Evolutionary conservation across 2,113 vertebrate species (phyloP), one percentile per base, ranked within the genome.

Genomic region (Lynx canadensis): DNA sequence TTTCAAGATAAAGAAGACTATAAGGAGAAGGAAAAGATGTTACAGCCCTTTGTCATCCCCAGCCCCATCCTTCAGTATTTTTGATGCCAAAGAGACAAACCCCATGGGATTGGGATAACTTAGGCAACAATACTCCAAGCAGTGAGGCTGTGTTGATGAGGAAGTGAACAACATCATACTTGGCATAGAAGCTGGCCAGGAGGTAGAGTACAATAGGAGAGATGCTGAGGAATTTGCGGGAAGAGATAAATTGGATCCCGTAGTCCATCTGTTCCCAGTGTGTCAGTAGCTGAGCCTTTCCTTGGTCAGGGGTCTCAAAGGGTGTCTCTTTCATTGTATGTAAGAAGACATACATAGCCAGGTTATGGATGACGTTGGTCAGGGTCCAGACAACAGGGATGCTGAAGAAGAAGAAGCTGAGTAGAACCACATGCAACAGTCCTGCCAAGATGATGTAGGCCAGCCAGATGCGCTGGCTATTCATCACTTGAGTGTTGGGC

Each of bases 141-240:
- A 99, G 98, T 15, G 99, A 99, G 91, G 98, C 68, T 0, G 99
- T 99, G 98, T 99, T 99, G 98, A 99, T 96, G 27, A 99, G 50
- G 97, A 99, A 99, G 97, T 99, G 99, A 21, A 98, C 99, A 16
- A 99, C 97, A 65, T 99, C 99, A 7, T 99, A 99, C 97, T 99
- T 99, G 95, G 99, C 99, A 97, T 99, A 99, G 98, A 99, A 99
- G 98, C 99, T 99, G 98, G 99, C 99, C 89, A 99, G 98, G 76
- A 99, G 99, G 87, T 99, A 99, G 97, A 99, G 99, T 94, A 99
- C 98, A 33, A 99, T 99, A 0, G 99, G 99, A 36, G 99, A 99
- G 98, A 99, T 99, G 95, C 99, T 99, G 97, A 99, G 99, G 98
- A 99, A 99, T 97, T 99, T 99, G 91, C 99, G 99, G 0, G 99